Evolutionary conservation across 1,140 invertebrate genomes (phyloP).

Genomic region (Pseudomyrmex sp.): DNA sequence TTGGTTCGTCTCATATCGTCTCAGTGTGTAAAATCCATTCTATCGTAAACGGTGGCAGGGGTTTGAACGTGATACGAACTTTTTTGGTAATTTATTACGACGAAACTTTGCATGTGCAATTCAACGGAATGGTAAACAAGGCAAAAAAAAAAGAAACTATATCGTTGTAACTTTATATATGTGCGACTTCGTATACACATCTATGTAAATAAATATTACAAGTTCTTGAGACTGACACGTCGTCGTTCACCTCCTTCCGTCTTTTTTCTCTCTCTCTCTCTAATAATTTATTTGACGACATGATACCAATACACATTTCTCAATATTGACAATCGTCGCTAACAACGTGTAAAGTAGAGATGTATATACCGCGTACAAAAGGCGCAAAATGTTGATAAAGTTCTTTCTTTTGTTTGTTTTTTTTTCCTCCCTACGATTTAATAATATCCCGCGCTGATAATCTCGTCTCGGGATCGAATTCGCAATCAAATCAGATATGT

Average conservation of each 20-base stretch:
- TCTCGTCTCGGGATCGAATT: constrained; percentile 35
- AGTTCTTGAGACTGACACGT: constrained; percentile 55
- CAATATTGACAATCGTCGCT: constrained; percentile 70
- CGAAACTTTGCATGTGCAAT: constrained; percentile 20
- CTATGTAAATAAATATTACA: constrained; percentile 72
- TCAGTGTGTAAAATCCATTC: background rate
- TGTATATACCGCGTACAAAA: constrained; percentile 75
- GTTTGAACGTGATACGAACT: constrained; percentile 17
- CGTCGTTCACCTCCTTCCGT: background rate
- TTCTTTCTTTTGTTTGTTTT: background rate
- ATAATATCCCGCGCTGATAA: constrained; percentile 37
- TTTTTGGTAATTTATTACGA: constrained; percentile 48
- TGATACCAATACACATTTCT: constrained; percentile 68
- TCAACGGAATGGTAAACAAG: constrained; percentile 32
- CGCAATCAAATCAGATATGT: constrained; percentile 68
- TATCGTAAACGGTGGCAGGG: constrained; percentile 12
- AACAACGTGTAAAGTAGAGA: constrained; percentile 70
- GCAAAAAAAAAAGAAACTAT: constrained; percentile 20
- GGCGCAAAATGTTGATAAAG: constrained; percentile 38
- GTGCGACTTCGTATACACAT: constrained; percentile 56
- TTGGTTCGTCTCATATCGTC: background rate
- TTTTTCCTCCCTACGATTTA: constrained; percentile 24
- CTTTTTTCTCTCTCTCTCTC: no score
- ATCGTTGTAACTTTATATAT: constrained; percentile 64
- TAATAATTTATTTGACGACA: constrained; percentile 76